Evolutionary conservation across 2,113 vertebrate species (phyloP).

Genomic region (Acanthochromis polyacanthus): DNA sequence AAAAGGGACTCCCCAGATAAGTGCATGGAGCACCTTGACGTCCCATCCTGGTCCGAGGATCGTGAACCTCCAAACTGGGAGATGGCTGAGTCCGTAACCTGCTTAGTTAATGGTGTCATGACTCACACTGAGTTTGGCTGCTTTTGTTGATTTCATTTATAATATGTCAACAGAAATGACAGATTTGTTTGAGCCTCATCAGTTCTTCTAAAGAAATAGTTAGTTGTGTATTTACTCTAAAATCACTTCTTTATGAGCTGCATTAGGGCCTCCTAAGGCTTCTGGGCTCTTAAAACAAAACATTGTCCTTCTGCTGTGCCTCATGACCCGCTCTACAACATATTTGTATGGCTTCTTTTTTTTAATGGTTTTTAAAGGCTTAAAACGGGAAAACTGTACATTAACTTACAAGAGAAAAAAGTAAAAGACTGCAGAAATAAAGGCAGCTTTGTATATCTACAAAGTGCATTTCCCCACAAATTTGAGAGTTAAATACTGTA

Average conservation of each 20-base stretch:
- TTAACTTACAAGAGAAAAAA: not conserved
- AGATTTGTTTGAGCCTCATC: not conserved
- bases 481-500: not conserved
- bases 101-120: constrained; percentile 48
- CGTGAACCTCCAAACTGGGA: constrained; percentile 47
- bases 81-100: constrained; percentile 46
- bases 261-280: not conserved
- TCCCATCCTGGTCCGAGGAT: constrained; percentile 55
- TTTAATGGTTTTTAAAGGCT: no score
- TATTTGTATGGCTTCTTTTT: no score
- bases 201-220: not conserved
- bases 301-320: not conserved
- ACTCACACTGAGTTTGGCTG: constrained; percentile 2
- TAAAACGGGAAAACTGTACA: no score
- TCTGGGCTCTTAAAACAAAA: not conserved
- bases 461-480: not conserved
- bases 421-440: not conserved
- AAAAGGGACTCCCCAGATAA: constrained; percentile 81
- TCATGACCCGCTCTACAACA: no score
- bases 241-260: not conserved
- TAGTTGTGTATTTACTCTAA: not conserved
- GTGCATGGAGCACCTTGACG: constrained; percentile 78
- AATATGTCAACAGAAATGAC: not conserved
- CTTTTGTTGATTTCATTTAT: not conserved
- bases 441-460: not conserved